Conservation (phyloP, 2,888 invertebrate species). For the Nephrocerus scutellatus region DNA sequence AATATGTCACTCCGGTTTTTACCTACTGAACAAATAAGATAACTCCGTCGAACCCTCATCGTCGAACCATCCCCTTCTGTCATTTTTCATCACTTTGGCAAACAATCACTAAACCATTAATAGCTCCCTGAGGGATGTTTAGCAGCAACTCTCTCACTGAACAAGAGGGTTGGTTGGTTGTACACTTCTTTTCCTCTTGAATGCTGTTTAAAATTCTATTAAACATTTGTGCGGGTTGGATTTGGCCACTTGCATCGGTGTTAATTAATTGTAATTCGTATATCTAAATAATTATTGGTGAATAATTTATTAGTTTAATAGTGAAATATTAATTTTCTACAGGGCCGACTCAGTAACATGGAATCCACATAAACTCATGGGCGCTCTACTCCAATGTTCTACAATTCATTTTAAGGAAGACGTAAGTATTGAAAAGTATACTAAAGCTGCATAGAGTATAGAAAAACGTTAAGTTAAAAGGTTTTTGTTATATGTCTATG, state of each 20-base stretch:
- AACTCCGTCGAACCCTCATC: constrained; percentile 15
- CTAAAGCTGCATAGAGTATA: too few species aligned
- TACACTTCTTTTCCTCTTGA: constrained; percentile 14
- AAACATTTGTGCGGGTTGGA: constrained; percentile 26
- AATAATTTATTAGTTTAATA: constrained; percentile 19
- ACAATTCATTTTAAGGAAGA: constrained; percentile 95
- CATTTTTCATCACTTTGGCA: constrained; percentile 22
- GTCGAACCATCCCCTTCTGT: constrained; percentile 10
- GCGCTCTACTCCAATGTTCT: constrained; percentile 92
- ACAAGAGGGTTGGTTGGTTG: constrained; percentile 44
- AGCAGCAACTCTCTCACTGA: too few species aligned
- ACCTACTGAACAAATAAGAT: constrained; percentile 29
- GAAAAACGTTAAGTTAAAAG: too few species aligned
- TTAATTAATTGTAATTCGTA: constrained; percentile 44
- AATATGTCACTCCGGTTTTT: constrained; percentile 19
- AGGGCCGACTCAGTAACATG: constrained; percentile 95
- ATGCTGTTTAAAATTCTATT: constrained; percentile 37
- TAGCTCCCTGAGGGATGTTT: constrained; percentile 47
- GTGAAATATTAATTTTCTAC: constrained; percentile 31
- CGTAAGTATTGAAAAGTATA: constrained; percentile 69
- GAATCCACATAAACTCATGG: constrained; percentile 99
- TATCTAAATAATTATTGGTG: constrained; percentile 12
- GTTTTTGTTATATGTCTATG: too few species aligned
- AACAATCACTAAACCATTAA: constrained; percentile 37
- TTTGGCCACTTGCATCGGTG: constrained; percentile 30